Base-by-base conservation (phyloP, 1,140 invertebrate species). In the Augochlora pura region DNA sequence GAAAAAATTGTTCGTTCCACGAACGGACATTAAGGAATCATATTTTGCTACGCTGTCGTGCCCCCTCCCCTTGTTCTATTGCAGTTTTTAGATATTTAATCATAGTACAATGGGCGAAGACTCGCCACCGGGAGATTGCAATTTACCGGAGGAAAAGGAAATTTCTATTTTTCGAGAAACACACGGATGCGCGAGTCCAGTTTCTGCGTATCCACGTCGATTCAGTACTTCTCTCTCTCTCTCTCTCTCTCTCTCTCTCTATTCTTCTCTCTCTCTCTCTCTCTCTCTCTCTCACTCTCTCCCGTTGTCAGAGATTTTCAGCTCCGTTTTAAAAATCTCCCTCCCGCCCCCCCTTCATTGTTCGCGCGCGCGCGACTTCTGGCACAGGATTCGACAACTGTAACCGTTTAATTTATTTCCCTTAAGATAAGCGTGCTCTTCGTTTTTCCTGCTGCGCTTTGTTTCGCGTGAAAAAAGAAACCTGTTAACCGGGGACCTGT, bases 401-500 rank as follows among this genome's bases (percentile, higher is more conserved):
- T 70, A 77, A 73, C 49, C 60, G 49, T 76, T 57, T 76, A 84
- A 81, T 70, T 84, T 80, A 73, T 65, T 72, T 65, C 54, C 42
- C 52, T 57, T 27, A 62, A 39, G n/a, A 46, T 70, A 81, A 77
- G 12, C 54, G 82, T 67, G 82, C 72, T 65, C 59, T 75, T 57
- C 54, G 77, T 84, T 85, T 77, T 73, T 81, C 77, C 68, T 80
- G 77, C 82, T 76, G 81, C 27, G 52, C 64, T 39, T 38, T 23
- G 0, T 23, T 16, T 46, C 39, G 14, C 16, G 14, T 10, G 49
- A 7, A 21, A 52, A 52, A 32, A 7, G 7, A 52, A 52, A 32
- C 49, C 49, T 52, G 49, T 52, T 52, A 52, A 52, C 49, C 49
- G 49, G 49, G 49, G 49, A 52, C n/a, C n/a, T 2, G 49, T 16